Base-by-base conservation (phyloP, 2,888 invertebrate genomes). In the Hypselothyrea guttata region DNA sequence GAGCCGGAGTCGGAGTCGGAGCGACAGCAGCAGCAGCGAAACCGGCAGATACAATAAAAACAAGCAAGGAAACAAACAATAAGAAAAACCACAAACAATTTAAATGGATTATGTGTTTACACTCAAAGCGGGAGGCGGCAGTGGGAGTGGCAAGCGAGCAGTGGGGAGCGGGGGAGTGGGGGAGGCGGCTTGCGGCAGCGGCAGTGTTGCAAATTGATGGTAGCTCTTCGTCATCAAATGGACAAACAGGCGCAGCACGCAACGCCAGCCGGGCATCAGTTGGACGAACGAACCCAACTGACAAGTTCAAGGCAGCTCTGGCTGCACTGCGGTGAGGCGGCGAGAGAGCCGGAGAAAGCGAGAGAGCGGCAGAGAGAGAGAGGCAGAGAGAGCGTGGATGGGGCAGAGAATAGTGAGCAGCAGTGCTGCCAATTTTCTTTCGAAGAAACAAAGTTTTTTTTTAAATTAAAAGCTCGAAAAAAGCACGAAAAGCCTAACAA, bases 101-200 rank as follows among this genome's bases (percentile, higher is more conserved):
- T 84, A 84, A 78, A 78, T 84, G 78, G 84, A 78, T 78, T 78
- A 78, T 78, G 82, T 78, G 82, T 78, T 78, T 77, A 81, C 82
- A 74, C 78, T 81, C 63, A 66, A 76, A 76, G 52, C 47, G 74
- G 69, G 61, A 40, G 60, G 44, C 38, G n/a, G n/a, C n/a, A n/a
- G n/a, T 53, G 48, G 45, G 47, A 31, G 30, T 22, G 9, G 16
- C 18, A n/a, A n/a, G 11, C 38, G 11, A 18, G 38, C 47, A 35
- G 34, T 34, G 34, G 35, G 27, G 42, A 18, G 9, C 7, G 16
- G 8, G 12, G 15, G 16, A 15, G 28, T 9, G 41, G 22, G 13
- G 41, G 67, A 55, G 58, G 48, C 37, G 57, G 53, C 49, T 37
- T 27, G 58, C 48, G 45, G 60, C 52, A 57, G 48, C 51, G 42